Evolutionary conservation across 2,888 invertebrate genomes (phyloP).

Genomic region (Cerastis rubricosa): DNA sequence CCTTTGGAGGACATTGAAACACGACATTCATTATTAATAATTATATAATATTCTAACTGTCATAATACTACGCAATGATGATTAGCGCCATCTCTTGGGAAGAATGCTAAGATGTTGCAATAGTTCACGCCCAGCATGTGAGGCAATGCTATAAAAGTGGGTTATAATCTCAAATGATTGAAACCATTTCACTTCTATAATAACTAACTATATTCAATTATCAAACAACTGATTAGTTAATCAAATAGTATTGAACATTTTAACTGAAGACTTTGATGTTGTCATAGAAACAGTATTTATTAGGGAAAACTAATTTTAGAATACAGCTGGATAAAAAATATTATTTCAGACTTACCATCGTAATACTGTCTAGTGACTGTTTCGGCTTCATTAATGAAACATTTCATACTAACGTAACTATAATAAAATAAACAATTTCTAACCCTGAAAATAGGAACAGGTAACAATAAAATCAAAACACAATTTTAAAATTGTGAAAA

Average conservation of each 20-base stretch:
- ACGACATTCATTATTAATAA: slow-evolving; percentile 7
- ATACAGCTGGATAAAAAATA: background rate
- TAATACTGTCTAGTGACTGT: background rate
- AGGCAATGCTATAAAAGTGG: slow-evolving; percentile 14
- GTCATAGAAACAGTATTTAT: background rate
- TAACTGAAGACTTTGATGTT: background rate
- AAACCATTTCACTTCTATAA: background rate
- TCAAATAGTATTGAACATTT: background rate
- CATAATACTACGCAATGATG: slow-evolving; percentile 8
- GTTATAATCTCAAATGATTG: slow-evolving; percentile 11
- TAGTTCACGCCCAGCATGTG: slow-evolving; percentile 48
- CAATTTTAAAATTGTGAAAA: slow-evolving; percentile 89
- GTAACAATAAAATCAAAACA: slow-evolving; percentile 76
- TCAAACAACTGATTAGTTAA: background rate
- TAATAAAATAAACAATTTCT: slow-evolving; percentile 4
- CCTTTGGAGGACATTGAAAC: slow-evolving; percentile 33
- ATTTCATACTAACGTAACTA: slow-evolving; percentile 2
- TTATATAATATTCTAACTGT: slow-evolving; percentile 31
- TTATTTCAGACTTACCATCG: slow-evolving; percentile 6
- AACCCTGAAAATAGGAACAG: slow-evolving; percentile 50
- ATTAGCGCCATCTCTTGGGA: slow-evolving; percentile 61
- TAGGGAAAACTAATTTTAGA: slow-evolving; percentile 7
- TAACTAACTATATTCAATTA: background rate
- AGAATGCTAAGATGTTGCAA: slow-evolving; percentile 34
- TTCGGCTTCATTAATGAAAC: background rate